Evolutionary conservation across 2,113 vertebrate species (phyloP).

Genomic region (Siniperca knerii): DNA sequence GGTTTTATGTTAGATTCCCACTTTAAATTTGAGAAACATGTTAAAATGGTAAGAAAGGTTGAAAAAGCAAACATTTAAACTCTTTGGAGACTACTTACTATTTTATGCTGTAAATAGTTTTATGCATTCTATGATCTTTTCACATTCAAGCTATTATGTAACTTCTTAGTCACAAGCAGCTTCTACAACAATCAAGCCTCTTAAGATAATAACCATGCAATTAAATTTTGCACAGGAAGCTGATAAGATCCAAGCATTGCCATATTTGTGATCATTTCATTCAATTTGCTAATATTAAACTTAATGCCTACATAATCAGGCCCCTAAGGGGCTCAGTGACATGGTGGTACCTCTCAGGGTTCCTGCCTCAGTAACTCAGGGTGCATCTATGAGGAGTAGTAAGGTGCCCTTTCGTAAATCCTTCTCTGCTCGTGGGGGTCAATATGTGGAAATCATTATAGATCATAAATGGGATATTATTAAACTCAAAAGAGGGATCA

Average conservation of each 20-base stretch:
- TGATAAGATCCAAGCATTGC: background rate
- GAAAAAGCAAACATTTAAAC: slow-evolving; percentile 1
- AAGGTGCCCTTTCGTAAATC: background rate
- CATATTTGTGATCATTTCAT: background rate
- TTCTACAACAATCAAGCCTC: slow-evolving; percentile 11
- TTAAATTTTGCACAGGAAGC: slow-evolving; percentile 1
- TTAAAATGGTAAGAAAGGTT: background rate
- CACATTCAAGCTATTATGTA: slow-evolving; percentile 15
- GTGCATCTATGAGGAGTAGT: background rate
- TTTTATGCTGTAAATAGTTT: slow-evolving; percentile 13
- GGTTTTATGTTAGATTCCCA: background rate
- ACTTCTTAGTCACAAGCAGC: slow-evolving; percentile 31
- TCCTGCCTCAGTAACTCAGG: background rate
- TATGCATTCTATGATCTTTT: slow-evolving; percentile 20
- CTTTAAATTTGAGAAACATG: background rate
- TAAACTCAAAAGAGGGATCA: background rate
- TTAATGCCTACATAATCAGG: background rate
- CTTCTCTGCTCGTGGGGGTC: background rate
- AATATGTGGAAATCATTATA: background rate
- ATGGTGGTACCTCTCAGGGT: background rate
- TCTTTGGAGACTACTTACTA: background rate
- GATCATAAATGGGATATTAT: background rate
- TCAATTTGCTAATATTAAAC: background rate
- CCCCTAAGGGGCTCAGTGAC: background rate
- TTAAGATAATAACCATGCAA: slow-evolving; percentile 12